These are phyloP conservation scores for Eremobia ochroleuca DNA, from an alignment of 2,888 invertebrate genomes.

Conservation along the genomic window DNA sequence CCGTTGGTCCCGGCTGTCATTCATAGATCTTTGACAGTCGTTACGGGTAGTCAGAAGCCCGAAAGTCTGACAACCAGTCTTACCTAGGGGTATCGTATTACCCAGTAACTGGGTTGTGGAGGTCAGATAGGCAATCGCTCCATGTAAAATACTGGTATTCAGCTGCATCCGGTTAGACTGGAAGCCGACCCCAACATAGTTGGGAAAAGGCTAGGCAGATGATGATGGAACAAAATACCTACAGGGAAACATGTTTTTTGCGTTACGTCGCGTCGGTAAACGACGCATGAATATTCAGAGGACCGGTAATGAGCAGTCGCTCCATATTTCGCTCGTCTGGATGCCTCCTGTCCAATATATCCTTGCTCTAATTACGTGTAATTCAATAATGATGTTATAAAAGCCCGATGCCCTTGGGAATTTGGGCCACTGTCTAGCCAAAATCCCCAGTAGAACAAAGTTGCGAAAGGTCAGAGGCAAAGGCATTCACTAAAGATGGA, in stretches of 20 bases:
- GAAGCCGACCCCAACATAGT: too few species aligned
- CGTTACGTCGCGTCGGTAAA: constrained; percentile 68
- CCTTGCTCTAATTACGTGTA: constrained; percentile 65
- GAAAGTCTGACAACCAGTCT: too few species aligned
- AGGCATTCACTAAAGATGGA: constrained; percentile 38
- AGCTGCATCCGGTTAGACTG: too few species aligned
- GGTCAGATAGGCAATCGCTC: too few species aligned
- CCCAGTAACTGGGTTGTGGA: too few species aligned
- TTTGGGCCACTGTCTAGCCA: constrained; percentile 51
- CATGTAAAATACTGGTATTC: too few species aligned
- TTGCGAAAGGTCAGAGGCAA: constrained; percentile 33
- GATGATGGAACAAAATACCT: neutral
- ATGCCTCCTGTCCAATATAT: constrained; percentile 66
- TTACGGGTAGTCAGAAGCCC: too few species aligned
- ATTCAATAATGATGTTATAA: constrained; percentile 50
- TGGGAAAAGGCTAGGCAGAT: too few species aligned
- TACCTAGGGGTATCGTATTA: too few species aligned
- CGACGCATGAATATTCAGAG: constrained; percentile 84
- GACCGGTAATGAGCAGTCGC: constrained; percentile 81
- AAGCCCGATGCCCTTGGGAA: constrained; percentile 36
- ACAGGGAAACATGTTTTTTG: constrained; percentile 7
- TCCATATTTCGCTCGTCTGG: constrained; percentile 78
- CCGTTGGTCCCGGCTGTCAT: too few species aligned
- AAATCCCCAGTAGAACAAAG: constrained; percentile 41
- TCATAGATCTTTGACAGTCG: too few species aligned